Conservation (phyloP, 2,113 vertebrate species). For the Chunga burmeisteri region DNA sequence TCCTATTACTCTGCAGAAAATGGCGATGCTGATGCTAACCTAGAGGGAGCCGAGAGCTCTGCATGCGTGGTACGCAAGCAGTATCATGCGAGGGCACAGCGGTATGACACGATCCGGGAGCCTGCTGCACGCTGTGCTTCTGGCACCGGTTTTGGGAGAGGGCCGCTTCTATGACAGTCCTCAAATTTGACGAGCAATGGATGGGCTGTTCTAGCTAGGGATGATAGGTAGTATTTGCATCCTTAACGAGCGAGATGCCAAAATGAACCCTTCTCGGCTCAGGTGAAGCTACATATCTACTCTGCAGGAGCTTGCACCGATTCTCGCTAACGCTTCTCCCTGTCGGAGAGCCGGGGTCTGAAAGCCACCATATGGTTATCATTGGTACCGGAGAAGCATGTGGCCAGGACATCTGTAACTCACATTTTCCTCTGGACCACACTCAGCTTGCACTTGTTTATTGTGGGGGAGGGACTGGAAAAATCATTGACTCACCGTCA, state of each 20-base stretch:
- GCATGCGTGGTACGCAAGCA: accelerated
- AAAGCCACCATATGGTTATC: slow-evolving; percentile 53
- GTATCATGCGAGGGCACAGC: neutral
- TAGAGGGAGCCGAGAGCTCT: neutral
- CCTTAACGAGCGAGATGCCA: neutral
- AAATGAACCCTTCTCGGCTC: neutral
- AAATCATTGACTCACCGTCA: slow-evolving; percentile 29
- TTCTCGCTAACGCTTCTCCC: neutral
- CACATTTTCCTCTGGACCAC: slow-evolving; percentile 61
- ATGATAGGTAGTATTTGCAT: neutral
- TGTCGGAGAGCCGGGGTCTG: neutral
- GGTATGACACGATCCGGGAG: accelerated
- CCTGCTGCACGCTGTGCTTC: neutral
- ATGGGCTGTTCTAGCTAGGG: neutral
- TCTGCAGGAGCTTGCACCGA: neutral
- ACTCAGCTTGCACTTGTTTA: slow-evolving; percentile 53
- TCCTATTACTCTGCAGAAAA: neutral
- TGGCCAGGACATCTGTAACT: slow-evolving; percentile 38
- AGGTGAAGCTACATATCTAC: neutral
- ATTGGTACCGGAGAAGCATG: slow-evolving; percentile 16
- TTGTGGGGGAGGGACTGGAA: slow-evolving; percentile 50
- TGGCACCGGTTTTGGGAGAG: neutral
- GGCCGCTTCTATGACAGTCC: neutral
- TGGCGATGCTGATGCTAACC: neutral
- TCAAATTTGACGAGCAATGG: neutral